Evolutionary conservation across 2,113 vertebrate species (phyloP).

Genomic region (Bothrops jararaca): DNA sequence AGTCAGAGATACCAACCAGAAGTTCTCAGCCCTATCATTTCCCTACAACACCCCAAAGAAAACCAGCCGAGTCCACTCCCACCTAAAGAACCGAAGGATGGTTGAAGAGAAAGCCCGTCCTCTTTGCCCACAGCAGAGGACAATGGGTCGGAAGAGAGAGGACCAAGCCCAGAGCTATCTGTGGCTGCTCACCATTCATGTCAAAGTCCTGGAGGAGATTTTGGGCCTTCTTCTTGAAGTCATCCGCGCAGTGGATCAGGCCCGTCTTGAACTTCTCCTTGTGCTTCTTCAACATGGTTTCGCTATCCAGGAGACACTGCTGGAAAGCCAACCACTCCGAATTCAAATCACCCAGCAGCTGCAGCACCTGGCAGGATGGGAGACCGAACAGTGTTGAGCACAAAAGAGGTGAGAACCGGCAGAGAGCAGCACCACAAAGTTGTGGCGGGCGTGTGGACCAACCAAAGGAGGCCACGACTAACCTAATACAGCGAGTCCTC

Average conservation of each 20-base stretch:
- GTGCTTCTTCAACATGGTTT: slow-evolving; percentile 74
- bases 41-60: too few relatives aligned
- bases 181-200: slow-evolving; percentile 67
- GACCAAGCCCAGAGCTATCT: background rate
- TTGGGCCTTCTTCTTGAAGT: slow-evolving; percentile 80
- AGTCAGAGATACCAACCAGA: too few relatives aligned
- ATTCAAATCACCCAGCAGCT: slow-evolving; percentile 69
- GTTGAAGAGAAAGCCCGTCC: background rate
- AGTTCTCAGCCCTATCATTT: background rate
- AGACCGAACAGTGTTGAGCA: background rate
- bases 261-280: slow-evolving; percentile 81
- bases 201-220: slow-evolving; percentile 72
- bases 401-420: background rate
- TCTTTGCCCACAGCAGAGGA: background rate
- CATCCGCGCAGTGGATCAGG: slow-evolving; percentile 74
- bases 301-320: slow-evolving; percentile 76
- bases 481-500: background rate
- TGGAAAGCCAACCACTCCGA: slow-evolving; percentile 80
- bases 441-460: too few relatives aligned
- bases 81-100: too few relatives aligned
- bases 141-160: too few relatives aligned
- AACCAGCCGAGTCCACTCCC: background rate
- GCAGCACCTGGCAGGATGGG: slow-evolving; percentile 68
- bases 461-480: background rate
- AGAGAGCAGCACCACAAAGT: too few relatives aligned